Percentiles rank a stretch among this genome's conserved stretches.
phyloP scores from a whole-genome alignment of 2,888 invertebrate species.

The Rapana venosa region DNA sequence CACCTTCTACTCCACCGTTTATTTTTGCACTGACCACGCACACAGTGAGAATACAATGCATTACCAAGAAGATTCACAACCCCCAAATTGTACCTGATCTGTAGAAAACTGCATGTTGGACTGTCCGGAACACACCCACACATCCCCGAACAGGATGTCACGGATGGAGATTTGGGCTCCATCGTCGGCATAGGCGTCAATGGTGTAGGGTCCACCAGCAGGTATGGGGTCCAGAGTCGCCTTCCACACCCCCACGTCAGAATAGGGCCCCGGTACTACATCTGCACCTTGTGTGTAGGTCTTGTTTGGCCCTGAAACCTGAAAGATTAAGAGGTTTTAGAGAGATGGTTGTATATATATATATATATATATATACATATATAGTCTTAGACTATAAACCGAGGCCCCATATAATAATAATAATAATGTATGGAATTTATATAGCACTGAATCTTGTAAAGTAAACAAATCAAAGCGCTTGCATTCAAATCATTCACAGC shows the following conservation, averaged over 20 bases:
- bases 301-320: not conserved
- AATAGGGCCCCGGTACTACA: slow-evolving; percentile 33
- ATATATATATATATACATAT: too few species aligned
- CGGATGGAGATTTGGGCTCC: slow-evolving; percentile 51
- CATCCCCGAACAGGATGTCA: slow-evolving; percentile 75
- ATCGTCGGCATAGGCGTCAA: slow-evolving; percentile 54
- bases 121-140: slow-evolving; percentile 77
- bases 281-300: not conserved
- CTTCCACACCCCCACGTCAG: slow-evolving; percentile 39
- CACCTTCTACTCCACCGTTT: too few species aligned
- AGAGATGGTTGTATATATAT: not conserved
- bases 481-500: too few species aligned
- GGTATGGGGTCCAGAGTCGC: slow-evolving; percentile 41
- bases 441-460: too few species aligned
- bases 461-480: too few species aligned
- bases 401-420: too few species aligned
- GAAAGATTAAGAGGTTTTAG: not conserved
- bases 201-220: slow-evolving; percentile 53
- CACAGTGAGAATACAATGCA: not conserved
- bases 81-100: slow-evolving; percentile 54
- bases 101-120: slow-evolving; percentile 74
- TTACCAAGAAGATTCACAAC: not conserved
- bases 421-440: too few species aligned
- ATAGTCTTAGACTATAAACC: too few species aligned
- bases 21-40: too few species aligned